A percentile compares a stretch with the other conserved stretches of the same genome.
Conservation (phyloP, 2,113 vertebrate species). For the Pycnonotus jocosus region DNA sequence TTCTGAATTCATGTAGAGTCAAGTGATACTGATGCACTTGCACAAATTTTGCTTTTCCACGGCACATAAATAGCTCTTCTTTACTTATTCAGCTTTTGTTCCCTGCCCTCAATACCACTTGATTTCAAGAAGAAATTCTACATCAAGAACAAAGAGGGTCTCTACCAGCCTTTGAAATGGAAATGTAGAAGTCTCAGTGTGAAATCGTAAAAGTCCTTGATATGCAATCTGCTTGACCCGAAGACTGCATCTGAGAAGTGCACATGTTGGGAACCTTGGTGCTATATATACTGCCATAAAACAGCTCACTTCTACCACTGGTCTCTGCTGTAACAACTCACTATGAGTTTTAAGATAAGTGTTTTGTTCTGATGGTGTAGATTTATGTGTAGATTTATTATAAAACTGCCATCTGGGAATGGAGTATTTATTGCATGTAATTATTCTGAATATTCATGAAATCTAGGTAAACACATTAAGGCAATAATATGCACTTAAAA, state of each 20-base stretch:
- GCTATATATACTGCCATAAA: neutral
- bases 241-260: neutral
- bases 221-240: neutral
- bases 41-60: neutral
- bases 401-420: neutral
- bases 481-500: neutral
- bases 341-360: neutral
- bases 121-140: conserved; percentile 20
- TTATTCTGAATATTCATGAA: neutral
- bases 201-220: conserved; percentile 29
- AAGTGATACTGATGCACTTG: neutral
- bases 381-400: neutral
- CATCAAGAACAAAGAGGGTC: neutral
- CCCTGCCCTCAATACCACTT: neutral
- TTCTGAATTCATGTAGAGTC: neutral
- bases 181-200: conserved; percentile 3
- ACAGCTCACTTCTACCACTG: neutral
- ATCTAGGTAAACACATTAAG: neutral
- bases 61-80: neutral
- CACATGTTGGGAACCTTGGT: neutral
- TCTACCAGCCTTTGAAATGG: conserved; percentile 41
- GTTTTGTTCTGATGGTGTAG: neutral
- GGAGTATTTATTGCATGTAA: neutral
- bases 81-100: neutral
- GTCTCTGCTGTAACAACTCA: neutral